Percentiles rank a stretch among this genome's conserved stretches.
Evolutionary conservation across 2,888 invertebrate species (phyloP).

Genomic region (Philereme vetulata): DNA sequence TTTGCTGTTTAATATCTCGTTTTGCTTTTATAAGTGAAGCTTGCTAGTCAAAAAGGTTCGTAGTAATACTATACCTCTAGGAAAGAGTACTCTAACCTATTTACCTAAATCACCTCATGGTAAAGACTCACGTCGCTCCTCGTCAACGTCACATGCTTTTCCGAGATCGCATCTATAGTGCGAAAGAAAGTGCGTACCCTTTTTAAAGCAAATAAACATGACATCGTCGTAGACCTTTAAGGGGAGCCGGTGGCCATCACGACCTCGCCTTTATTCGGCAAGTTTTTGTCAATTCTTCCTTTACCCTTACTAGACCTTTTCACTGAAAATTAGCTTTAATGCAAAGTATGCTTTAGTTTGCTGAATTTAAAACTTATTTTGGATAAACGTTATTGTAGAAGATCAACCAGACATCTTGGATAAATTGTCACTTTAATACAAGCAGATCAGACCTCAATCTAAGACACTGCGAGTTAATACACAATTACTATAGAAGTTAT

Average conservation of each 20-base stretch:
- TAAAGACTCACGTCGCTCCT: conserved; percentile 67
- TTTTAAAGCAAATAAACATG: conserved; percentile 79
- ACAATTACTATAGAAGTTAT: no score
- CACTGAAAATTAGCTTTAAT: conserved; percentile 5
- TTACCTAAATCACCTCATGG: conserved; percentile 60
- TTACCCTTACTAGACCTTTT: conserved; percentile 38
- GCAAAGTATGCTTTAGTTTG: neutral
- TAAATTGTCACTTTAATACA: no score
- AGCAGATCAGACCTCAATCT: no score
- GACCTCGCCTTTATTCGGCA: conserved; percentile 69
- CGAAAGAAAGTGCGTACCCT: conserved; percentile 67
- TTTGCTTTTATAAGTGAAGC: neutral
- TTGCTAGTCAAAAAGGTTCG: conserved; percentile 24
- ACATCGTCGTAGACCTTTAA: conserved; percentile 66
- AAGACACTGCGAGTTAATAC: no score
- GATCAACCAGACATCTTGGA: no score
- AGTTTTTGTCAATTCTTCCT: conserved; percentile 69
- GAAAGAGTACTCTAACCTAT: conserved; percentile 56
- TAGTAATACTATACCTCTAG: conserved; percentile 36
- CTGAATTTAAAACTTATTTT: neutral
- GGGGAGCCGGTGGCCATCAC: conserved; percentile 60
- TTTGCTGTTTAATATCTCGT: neutral
- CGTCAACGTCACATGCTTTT: conserved; percentile 64
- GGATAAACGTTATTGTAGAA: no score
- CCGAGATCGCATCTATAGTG: conserved; percentile 50